Base-by-base conservation (phyloP, 2,113 vertebrate genomes). In the Pholis gunnellus region DNA sequence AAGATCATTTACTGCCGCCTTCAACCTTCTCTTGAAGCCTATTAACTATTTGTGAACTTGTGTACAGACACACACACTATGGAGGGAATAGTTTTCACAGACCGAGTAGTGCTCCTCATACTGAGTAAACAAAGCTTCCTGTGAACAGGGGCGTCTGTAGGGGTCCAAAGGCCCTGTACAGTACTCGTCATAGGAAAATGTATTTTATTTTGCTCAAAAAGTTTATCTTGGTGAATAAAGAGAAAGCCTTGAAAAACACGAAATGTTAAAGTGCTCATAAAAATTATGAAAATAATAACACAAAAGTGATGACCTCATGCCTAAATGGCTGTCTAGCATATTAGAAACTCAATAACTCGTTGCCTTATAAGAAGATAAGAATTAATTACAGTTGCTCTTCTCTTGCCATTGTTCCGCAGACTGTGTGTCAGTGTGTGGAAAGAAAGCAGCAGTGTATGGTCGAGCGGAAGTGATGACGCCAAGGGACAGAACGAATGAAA, bases 381-480 rank as follows among this genome's bases (percentile, higher is more conserved):
- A 72, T 36, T 42, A 77, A 81, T 74, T n/a, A 81, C 64, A 71
- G 22, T 54, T 46, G 46, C 79, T 56, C 60, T 78, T 48, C 74
- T 66, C 25, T 11, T 69, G 5, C 38, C 73, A 73, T 80, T 89
- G 88, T 82, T 75, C 46, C 40, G 57, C 72, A 74, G 76, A 66
- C 61, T 66, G 75, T 52, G 78, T 75, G 87, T 65, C 75, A 78
- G 81, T 29, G 79, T 79, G 70, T 75, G 75, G 38, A 87, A 67
- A 73, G 73, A 81, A 67, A 59, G 69, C 72, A 27, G 57, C 83
- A 79, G 66, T 81, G 82, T 89, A 88, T 92, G 92, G 90, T 50
- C 67, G 57, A 81, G 69, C 86, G 93, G 93, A 93, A 92, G 91
- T 29, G 56, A 61, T 94, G 93, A 94, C 85, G 89, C 72, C 72